Conservation (phyloP, 1,140 invertebrate genomes). For the Lepidostoma basale region DNA sequence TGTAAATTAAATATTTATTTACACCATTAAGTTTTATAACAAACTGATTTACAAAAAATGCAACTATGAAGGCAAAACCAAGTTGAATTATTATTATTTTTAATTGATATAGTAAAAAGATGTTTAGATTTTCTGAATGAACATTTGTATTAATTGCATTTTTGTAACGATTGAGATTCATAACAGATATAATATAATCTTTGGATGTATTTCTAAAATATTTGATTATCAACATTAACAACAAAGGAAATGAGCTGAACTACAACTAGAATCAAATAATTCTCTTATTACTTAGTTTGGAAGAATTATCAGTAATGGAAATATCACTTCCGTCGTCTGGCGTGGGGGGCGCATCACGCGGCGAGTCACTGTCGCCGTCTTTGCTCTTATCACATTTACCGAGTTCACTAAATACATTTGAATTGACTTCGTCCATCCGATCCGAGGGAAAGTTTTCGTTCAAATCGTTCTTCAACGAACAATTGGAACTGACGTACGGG, state of each 20-base stretch:
- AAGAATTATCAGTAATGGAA: constrained; percentile 34
- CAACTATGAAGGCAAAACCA: no score
- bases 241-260: constrained; percentile 14
- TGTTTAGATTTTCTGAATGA: no score
- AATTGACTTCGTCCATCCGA: constrained; percentile 40
- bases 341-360: background rate
- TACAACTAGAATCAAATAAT: constrained; percentile 20
- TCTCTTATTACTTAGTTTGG: constrained; percentile 20
- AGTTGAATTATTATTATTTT: no score
- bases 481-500: background rate
- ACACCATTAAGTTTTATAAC: background rate
- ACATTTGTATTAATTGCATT: no score
- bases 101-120: no score
- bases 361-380: constrained; percentile 14
- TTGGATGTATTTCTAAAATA: constrained; percentile 9
- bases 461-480: background rate
- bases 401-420: constrained; percentile 42
- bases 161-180: no score
- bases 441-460: constrained; percentile 35
- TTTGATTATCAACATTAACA: constrained; percentile 11
- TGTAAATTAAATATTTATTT: background rate
- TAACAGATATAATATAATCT: no score
- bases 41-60: background rate
- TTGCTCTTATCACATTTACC: constrained; percentile 41
- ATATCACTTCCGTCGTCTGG: constrained; percentile 32